phyloP scores from a whole-genome alignment of 2,888 invertebrate species.

The Aplocera efformata region DNA sequence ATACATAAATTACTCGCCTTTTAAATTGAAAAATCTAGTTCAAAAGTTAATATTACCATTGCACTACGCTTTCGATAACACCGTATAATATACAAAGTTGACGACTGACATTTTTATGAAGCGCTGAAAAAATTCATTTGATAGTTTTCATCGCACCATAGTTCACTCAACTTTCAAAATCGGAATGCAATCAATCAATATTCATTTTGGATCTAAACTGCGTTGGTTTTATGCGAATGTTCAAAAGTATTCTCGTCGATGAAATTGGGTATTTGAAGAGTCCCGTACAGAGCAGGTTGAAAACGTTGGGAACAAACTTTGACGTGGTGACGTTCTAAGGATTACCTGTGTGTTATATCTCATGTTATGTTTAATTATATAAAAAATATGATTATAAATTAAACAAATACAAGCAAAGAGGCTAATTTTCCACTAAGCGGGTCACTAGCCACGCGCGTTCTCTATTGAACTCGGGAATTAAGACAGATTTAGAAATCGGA shows the following conservation, averaged over 20 bases:
- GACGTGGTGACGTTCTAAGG: not conserved
- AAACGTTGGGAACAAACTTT: slow-evolving; percentile 21
- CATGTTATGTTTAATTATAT: too few species aligned
- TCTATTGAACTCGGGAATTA: too few species aligned
- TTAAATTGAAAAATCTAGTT: slow-evolving; percentile 19
- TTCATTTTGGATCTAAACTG: slow-evolving; percentile 33
- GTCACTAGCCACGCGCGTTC: too few species aligned
- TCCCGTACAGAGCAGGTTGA: slow-evolving; percentile 23
- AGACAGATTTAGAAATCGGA: too few species aligned
- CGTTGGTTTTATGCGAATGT: slow-evolving; percentile 31
- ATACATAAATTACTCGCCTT: slow-evolving; percentile 2
- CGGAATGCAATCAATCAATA: slow-evolving; percentile 36
- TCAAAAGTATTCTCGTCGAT: slow-evolving; percentile 36
- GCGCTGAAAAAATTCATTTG: slow-evolving; percentile 23
- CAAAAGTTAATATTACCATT: slow-evolving; percentile 22
- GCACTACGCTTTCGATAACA: slow-evolving; percentile 11
- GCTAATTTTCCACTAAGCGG: too few species aligned
- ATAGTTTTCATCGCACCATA: slow-evolving; percentile 23
- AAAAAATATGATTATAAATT: too few species aligned
- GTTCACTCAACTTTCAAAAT: slow-evolving; percentile 30
- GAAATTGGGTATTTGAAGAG: slow-evolving; percentile 33
- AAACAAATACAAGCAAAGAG: too few species aligned
- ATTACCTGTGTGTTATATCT: too few species aligned
- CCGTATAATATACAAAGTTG: slow-evolving; percentile 21
- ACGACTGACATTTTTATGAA: slow-evolving; percentile 29